Conservation (phyloP, 2,797 vertebrate genomes). For the Chlorospingus flavigularis region DNA sequence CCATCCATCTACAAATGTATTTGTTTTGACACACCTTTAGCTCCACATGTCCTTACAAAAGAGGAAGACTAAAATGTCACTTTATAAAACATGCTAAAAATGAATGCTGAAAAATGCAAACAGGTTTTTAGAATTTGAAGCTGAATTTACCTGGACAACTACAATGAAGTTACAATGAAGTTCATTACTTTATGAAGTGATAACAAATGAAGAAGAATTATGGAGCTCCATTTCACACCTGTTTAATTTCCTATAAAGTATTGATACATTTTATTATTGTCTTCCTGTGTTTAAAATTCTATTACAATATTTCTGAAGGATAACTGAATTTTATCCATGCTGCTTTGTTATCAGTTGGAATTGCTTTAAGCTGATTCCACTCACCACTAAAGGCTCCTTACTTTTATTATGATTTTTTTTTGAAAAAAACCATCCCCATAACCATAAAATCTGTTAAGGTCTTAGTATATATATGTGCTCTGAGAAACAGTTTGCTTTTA, state of each 20-base stretch:
- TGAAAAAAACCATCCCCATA: not conserved
- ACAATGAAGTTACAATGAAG: not conserved
- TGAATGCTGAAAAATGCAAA: not conserved
- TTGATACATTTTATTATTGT: not conserved
- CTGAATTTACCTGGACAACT: not conserved
- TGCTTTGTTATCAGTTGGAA: not conserved
- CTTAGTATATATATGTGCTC: not conserved
- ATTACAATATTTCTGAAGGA: not conserved
- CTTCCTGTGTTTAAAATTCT: not conserved
- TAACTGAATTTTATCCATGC: not conserved
- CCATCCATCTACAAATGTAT: not conserved
- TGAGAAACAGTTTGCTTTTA: not conserved
- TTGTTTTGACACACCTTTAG: not conserved
- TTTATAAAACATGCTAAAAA: not conserved
- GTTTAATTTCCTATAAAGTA: not conserved
- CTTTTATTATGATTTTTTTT: not conserved
- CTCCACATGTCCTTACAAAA: not conserved
- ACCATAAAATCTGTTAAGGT: not conserved
- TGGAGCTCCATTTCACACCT: not conserved
- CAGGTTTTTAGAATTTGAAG: not conserved
- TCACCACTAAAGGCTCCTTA: not conserved
- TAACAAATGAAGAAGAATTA: not conserved
- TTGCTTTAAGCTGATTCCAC: not conserved
- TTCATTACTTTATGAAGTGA: not conserved
- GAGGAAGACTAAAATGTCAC: not conserved